A percentile compares a stretch with the other conserved stretches of the same genome.
Conservation (phyloP, 2,888 invertebrate species). For the Salpingus planirostris region DNA sequence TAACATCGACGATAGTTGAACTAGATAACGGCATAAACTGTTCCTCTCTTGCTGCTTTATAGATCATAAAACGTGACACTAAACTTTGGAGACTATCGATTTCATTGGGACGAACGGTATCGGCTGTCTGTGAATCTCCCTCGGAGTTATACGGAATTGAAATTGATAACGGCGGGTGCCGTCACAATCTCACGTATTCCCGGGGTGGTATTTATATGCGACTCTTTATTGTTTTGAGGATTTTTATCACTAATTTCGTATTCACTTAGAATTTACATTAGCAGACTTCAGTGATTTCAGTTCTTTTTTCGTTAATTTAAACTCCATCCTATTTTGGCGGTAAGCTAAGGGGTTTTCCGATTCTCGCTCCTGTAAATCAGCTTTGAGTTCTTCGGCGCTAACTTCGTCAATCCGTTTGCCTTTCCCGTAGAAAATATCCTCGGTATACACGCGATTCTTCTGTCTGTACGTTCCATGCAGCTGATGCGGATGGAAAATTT, state of each 20-base stretch:
- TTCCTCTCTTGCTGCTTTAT: conserved; percentile 29
- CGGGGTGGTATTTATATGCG: too few species aligned
- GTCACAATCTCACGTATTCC: neutral
- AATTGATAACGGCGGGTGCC: conserved; percentile 24
- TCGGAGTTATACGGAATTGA: conserved; percentile 22
- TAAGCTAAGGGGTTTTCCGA: conserved; percentile 45
- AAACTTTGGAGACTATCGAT: conserved; percentile 36
- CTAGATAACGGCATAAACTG: conserved; percentile 30
- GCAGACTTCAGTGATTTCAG: too few species aligned
- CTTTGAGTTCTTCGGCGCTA: conserved; percentile 44
- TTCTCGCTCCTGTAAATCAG: conserved; percentile 41
- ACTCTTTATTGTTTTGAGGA: too few species aligned
- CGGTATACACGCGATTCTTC: conserved; percentile 55
- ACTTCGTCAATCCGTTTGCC: conserved; percentile 46
- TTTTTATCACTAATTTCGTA: too few species aligned
- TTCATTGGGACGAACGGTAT: conserved; percentile 22
- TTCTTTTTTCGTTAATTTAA: conserved; percentile 27
- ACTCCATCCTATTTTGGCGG: conserved; percentile 34
- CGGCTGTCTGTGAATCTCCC: conserved; percentile 15
- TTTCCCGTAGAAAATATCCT: conserved; percentile 55
- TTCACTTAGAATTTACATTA: too few species aligned
- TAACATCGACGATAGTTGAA: conserved; percentile 18
- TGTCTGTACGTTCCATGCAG: conserved; percentile 59
- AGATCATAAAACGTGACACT: conserved; percentile 34
- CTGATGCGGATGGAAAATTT: too few species aligned